Evolutionary conservation across 1,140 invertebrate species (phyloP).

Genomic region (Diorhabda carinulata): DNA sequence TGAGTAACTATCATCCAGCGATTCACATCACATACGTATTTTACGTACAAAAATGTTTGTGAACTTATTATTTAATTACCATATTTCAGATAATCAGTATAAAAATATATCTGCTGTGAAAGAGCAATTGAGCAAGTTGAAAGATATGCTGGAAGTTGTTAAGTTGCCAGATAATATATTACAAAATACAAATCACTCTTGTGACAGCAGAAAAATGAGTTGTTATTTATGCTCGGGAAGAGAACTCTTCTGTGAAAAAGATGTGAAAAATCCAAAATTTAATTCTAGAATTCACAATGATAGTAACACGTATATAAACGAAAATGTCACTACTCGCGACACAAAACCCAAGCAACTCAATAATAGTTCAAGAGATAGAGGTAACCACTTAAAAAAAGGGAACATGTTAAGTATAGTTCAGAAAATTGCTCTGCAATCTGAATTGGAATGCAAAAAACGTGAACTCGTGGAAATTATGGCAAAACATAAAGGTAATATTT

Average conservation of each 20-base stretch:
- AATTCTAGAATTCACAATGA: constrained; percentile 20
- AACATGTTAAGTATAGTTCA: constrained; percentile 31
- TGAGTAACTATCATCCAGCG: too few relatives aligned
- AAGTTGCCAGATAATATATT: constrained; percentile 39
- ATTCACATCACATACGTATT: too few relatives aligned
- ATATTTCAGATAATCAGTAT: constrained; percentile 37
- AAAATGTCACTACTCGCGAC: constrained; percentile 17
- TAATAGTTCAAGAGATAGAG: constrained; percentile 38
- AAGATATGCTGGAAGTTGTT: constrained; percentile 45
- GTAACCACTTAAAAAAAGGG: constrained; percentile 25
- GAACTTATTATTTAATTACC: neutral
- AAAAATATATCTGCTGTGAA: constrained; percentile 46
- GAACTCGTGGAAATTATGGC: constrained; percentile 49
- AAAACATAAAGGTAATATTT: constrained; percentile 46
- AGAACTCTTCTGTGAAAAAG: constrained; percentile 43
- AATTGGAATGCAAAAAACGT: constrained; percentile 45
- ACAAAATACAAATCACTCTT: constrained; percentile 25
- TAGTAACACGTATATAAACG: constrained; percentile 23
- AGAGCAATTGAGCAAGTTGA: constrained; percentile 43
- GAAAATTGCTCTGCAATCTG: constrained; percentile 39
- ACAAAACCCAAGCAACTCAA: constrained; percentile 36
- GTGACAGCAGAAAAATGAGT: constrained; percentile 32
- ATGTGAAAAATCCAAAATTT: constrained; percentile 31
- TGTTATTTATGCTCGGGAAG: constrained; percentile 38
- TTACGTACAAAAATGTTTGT: neutral